Evolutionary conservation across 2,797 vertebrate species (phyloP).

Genomic region (Decapterus maruadsi): DNA sequence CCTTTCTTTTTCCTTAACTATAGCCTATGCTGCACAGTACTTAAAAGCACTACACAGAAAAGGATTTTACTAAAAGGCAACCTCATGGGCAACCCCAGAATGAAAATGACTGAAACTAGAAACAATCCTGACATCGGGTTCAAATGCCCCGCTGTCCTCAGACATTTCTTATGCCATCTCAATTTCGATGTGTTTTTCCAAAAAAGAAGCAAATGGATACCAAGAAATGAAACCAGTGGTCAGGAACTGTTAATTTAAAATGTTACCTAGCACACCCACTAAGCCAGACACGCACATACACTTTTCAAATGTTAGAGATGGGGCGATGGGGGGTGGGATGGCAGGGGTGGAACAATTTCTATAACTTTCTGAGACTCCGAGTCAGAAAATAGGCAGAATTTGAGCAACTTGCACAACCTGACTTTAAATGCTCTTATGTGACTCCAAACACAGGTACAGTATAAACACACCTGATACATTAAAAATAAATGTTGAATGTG

Average conservation of each 20-base stretch:
- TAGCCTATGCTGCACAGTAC: neutral
- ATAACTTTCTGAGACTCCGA: neutral
- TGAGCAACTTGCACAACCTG: neutral
- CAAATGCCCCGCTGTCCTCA: neutral
- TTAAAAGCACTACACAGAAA: constrained; percentile 9
- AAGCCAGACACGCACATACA: neutral
- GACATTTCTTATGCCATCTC: neutral
- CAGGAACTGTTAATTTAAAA: neutral
- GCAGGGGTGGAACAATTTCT: no score
- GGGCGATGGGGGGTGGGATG: no score
- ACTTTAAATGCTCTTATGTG: neutral
- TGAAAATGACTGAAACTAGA: constrained; percentile 3
- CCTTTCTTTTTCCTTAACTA: neutral
- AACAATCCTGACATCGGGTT: constrained; percentile 13
- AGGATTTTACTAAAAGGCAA: constrained; percentile 9
- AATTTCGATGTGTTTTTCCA: neutral
- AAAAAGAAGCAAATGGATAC: neutral
- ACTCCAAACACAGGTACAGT: neutral
- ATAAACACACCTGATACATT: neutral
- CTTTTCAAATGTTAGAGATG: neutral
- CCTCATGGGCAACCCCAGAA: neutral
- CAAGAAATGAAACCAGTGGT: neutral
- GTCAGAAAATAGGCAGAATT: neutral
- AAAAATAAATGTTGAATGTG: neutral
- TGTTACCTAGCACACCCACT: neutral